Conservation (phyloP, 2,888 invertebrate species). For the Agrochola lota region DNA sequence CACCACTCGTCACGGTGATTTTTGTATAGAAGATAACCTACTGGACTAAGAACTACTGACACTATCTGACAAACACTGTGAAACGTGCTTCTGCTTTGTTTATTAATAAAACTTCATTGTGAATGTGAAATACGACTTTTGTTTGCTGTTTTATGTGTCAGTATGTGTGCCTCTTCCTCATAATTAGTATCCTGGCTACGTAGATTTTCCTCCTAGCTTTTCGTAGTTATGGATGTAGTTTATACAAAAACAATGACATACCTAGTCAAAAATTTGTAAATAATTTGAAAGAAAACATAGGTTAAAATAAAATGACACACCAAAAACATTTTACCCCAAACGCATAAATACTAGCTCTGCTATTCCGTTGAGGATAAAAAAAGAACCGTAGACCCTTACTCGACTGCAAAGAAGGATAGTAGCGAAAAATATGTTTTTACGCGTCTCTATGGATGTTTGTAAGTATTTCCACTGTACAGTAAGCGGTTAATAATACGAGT, state of each 20-base stretch:
- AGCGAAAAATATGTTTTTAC: neutral
- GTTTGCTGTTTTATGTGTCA: neutral
- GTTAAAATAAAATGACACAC: neutral
- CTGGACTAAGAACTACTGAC: neutral
- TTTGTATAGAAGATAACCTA: constrained; percentile 68
- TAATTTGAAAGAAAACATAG: neutral
- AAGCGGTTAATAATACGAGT: neutral
- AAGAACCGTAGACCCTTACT: neutral
- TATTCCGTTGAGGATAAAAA: no score
- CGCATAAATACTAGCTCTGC: no score
- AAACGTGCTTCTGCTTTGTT: constrained; percentile 11
- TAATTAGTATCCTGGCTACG: neutral
- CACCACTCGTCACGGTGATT: constrained; percentile 52
- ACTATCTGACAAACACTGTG: neutral
- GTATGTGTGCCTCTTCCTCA: neutral
- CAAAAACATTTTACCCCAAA: neutral
- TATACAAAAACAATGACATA: neutral
- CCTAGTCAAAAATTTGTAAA: neutral
- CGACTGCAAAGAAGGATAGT: neutral
- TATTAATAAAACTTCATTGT: constrained; percentile 33
- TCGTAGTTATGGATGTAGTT: neutral
- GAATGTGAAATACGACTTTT: constrained; percentile 5
- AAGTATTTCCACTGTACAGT: neutral
- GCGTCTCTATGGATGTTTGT: neutral
- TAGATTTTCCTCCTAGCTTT: neutral